Conservation (phyloP, 2,888 invertebrate genomes). For the Macaria liturata region DNA sequence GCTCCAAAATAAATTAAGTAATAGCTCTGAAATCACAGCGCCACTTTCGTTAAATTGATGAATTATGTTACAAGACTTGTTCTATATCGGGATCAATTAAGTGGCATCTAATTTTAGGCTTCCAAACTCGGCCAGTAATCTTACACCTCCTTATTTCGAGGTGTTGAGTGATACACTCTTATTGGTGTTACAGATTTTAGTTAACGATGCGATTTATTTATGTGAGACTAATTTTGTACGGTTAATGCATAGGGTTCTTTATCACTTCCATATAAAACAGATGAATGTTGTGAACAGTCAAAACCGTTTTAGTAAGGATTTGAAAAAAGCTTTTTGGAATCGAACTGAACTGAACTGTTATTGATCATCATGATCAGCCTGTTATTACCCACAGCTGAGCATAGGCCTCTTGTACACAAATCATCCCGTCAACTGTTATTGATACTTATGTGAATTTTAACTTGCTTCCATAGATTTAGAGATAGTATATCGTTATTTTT, state of each 20-base stretch:
- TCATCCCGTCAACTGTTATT: no score
- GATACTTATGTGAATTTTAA: no score
- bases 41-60: conserved; percentile 56
- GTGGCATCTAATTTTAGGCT: conserved; percentile 50
- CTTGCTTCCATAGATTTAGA: no score
- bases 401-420: no score
- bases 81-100: conserved; percentile 60
- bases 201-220: conserved; percentile 20
- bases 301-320: no score
- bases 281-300: no score
- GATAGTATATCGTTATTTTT: no score
- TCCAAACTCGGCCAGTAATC: conserved; percentile 44
- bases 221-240: conserved; percentile 20
- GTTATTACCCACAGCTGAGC: no score
- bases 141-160: conserved; percentile 40
- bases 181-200: conserved; percentile 34
- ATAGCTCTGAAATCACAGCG: conserved; percentile 41
- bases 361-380: no score
- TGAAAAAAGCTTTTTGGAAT: no score
- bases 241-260: conserved; percentile 9
- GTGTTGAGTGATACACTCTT: conserved; percentile 50
- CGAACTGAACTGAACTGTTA: no score
- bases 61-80: conserved; percentile 44
- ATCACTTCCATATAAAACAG: conserved; percentile 3
- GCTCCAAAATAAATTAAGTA: conserved; percentile 26